Evolutionary conservation across 2,797 vertebrate genomes (phyloP).

Genomic region (Halcyon leucocephala): DNA sequence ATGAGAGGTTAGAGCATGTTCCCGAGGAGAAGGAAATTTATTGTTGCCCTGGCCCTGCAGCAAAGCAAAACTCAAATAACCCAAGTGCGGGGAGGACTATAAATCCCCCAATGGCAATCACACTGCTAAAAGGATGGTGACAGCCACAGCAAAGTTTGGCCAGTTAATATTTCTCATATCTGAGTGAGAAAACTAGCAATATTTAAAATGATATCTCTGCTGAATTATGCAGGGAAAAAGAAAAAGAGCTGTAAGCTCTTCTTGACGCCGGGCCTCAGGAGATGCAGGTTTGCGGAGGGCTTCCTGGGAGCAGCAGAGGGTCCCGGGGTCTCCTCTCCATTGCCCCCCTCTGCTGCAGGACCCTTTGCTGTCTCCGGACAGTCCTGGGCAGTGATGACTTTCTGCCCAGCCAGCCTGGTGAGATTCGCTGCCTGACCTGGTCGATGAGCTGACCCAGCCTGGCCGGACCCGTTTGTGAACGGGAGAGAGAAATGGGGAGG

Average conservation of each 20-base stretch:
- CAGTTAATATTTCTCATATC: constrained; percentile 60
- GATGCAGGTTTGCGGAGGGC: neutral
- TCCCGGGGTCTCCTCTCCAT: neutral
- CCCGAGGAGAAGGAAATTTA: constrained; percentile 40
- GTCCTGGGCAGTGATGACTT: neutral
- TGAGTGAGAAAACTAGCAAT: constrained; percentile 36
- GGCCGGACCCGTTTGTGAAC: rapidly evolving
- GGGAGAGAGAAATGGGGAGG: neutral
- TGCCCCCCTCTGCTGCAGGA: neutral
- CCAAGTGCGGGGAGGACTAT: neutral
- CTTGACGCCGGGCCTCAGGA: rapidly evolving
- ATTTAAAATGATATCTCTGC: constrained; percentile 20
- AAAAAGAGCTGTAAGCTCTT: neutral
- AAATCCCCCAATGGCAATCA: constrained; percentile 42
- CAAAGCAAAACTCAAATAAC: constrained; percentile 47
- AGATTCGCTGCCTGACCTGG: neutral
- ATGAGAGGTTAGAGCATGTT: constrained; percentile 55
- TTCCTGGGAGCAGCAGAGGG: neutral
- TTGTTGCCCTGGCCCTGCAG: constrained; percentile 35
- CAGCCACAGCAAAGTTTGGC: constrained; percentile 42
- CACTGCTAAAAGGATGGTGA: constrained; percentile 23
- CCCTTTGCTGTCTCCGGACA: neutral
- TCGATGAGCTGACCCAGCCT: neutral
- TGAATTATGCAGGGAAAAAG: neutral
- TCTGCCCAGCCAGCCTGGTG: neutral